A percentile compares a stretch with the other conserved stretches of the same genome.
These are phyloP conservation scores for Phymatocera aterrima DNA, from an alignment of 2,888 invertebrate species.

Conservation along the genomic window DNA sequence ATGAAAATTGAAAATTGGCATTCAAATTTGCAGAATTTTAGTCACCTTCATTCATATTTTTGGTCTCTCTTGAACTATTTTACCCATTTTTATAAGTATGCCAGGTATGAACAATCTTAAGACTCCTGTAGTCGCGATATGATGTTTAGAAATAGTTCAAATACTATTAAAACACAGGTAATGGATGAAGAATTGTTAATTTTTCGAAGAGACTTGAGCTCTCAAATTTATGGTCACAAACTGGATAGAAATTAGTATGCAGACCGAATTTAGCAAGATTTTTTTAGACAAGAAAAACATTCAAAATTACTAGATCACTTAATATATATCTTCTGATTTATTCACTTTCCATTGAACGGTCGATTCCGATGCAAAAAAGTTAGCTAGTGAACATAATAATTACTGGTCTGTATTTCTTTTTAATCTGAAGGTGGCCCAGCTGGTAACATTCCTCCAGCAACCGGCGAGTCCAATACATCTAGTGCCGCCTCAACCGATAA, in stretches of 20 bases:
- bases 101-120: too few relatives aligned
- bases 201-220: too few relatives aligned
- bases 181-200: too few relatives aligned
- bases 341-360: not conserved
- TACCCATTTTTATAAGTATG: too few relatives aligned
- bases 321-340: not conserved
- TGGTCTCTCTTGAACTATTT: too few relatives aligned
- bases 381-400: not conserved
- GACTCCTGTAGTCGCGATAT: too few relatives aligned
- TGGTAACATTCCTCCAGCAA: constrained; percentile 86
- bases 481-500: constrained; percentile 73
- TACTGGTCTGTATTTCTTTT: not conserved
- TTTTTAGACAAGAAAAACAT: not conserved
- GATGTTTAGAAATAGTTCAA: too few relatives aligned
- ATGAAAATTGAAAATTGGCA: not conserved
- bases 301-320: not conserved
- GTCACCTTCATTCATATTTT: too few relatives aligned
- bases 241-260: not conserved
- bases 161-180: too few relatives aligned
- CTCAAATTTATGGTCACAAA: too few relatives aligned
- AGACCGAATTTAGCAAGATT: not conserved
- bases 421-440: constrained; percentile 80
- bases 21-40: too few relatives aligned
- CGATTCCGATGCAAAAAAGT: not conserved
- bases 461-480: constrained; percentile 74